Percentiles rank a stretch among this genome's conserved stretches.
Conservation (phyloP, 2,888 invertebrate genomes). For the Polydrusus tereticollis region DNA sequence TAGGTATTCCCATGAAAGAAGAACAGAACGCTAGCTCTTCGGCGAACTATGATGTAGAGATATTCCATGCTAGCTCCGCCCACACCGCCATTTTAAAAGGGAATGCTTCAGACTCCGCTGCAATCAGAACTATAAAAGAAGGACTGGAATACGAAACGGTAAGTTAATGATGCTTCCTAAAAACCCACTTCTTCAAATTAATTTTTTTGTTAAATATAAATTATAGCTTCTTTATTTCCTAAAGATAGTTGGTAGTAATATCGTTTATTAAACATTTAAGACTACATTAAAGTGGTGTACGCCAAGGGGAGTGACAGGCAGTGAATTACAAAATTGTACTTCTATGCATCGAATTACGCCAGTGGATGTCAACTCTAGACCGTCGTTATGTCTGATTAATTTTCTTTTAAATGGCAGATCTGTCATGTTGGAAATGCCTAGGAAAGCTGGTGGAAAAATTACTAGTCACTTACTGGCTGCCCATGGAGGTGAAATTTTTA, state of each 20-base stretch:
- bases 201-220: no score
- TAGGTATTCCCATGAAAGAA: slow-evolving; percentile 93
- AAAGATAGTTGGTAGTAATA: no score
- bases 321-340: slow-evolving; percentile 85
- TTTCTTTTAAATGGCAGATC: slow-evolving; percentile 96
- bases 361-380: slow-evolving; percentile 95
- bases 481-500: slow-evolving; percentile 96
- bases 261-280: slow-evolving; percentile 60
- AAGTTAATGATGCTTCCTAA: slow-evolving; percentile 33
- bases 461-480: slow-evolving; percentile 94
- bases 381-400: slow-evolving; percentile 96
- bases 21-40: slow-evolving; percentile 98
- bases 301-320: slow-evolving; percentile 87
- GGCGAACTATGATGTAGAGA: slow-evolving; percentile 98
- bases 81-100: slow-evolving; percentile 84
- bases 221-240: no score
- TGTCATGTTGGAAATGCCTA: slow-evolving; percentile 91
- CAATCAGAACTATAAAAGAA: slow-evolving; percentile 77
- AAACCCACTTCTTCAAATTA: no score
- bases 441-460: slow-evolving; percentile 86
- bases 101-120: slow-evolving; percentile 74
- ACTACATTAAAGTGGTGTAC: slow-evolving; percentile 97
- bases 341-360: slow-evolving; percentile 93
- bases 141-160: slow-evolving; percentile 84
- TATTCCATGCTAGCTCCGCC: slow-evolving; percentile 89